These are phyloP conservation scores for Mermis nigrescens DNA, from an alignment of 2,888 invertebrate species.

Conservation along the genomic window DNA sequence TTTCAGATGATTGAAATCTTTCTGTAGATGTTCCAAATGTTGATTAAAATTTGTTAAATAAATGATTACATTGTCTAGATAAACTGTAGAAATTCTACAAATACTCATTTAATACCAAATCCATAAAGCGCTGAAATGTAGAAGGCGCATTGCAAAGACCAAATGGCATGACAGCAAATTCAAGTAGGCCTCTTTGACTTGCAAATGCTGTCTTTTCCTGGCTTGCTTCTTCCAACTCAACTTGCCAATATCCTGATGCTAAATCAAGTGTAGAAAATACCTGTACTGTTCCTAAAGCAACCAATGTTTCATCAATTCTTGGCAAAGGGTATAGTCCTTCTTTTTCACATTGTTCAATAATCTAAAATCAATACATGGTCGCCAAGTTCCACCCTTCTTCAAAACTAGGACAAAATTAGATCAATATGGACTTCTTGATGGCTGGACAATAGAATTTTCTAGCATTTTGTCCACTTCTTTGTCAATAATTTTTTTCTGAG, in stretches of 20 bases:
- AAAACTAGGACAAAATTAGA: neutral
- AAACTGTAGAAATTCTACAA: neutral
- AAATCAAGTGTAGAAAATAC: neutral
- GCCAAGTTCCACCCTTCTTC: neutral
- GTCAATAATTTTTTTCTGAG: slow-evolving; percentile 1
- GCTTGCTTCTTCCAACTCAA: neutral
- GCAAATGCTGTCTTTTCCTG: neutral
- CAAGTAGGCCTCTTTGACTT: neutral
- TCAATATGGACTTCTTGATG: neutral
- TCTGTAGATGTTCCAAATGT: neutral
- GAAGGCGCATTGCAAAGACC: neutral
- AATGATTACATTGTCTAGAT: neutral
- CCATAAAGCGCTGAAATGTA: neutral
- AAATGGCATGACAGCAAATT: neutral
- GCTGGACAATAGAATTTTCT: neutral
- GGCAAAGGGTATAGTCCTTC: neutral
- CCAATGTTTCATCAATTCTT: neutral
- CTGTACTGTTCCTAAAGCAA: neutral
- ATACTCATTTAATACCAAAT: neutral
- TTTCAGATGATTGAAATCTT: neutral
- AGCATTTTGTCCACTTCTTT: neutral
- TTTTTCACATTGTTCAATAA: neutral
- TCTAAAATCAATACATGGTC: neutral
- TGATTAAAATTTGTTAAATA: neutral
- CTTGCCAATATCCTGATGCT: neutral